phyloP scores from a whole-genome alignment of 2,888 invertebrate species.

The Tetragnatha montana region DNA sequence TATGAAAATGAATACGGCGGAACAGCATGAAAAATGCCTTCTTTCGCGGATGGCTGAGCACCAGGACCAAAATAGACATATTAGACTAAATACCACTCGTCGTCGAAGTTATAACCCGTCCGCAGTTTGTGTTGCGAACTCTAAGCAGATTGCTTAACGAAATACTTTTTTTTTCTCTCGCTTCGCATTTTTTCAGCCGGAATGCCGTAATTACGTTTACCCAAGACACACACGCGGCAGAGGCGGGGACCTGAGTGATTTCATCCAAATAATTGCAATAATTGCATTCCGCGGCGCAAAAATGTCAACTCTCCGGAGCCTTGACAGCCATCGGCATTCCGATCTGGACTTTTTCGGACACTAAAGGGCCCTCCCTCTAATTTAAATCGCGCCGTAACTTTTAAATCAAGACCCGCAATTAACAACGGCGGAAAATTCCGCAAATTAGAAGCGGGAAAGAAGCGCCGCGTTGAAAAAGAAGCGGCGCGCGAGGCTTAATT shows the following conservation, averaged over 20 bases:
- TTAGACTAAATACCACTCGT: not conserved
- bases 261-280: constrained; percentile 71
- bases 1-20: no score
- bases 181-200: constrained; percentile 12
- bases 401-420: constrained; percentile 70
- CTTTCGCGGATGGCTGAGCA: not conserved
- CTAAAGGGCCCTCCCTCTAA: constrained; percentile 54
- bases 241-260: constrained; percentile 62
- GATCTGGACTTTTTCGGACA: constrained; percentile 55
- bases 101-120: not conserved
- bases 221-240: not conserved
- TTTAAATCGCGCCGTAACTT: constrained; percentile 70
- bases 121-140: not conserved
- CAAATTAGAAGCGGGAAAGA: constrained; percentile 61
- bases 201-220: constrained; percentile 61
- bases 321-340: constrained; percentile 43
- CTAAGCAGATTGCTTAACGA: not conserved
- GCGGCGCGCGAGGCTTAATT: constrained; percentile 48
- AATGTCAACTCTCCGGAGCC: constrained; percentile 47
- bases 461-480: not conserved
- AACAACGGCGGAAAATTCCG: constrained; percentile 67
- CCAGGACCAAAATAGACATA: not conserved
- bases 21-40: not conserved
- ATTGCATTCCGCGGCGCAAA: constrained; percentile 65
- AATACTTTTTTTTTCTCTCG: not conserved